Base-by-base conservation (phyloP, 2,113 vertebrate genomes). In the Phaethon lepturus region DNA sequence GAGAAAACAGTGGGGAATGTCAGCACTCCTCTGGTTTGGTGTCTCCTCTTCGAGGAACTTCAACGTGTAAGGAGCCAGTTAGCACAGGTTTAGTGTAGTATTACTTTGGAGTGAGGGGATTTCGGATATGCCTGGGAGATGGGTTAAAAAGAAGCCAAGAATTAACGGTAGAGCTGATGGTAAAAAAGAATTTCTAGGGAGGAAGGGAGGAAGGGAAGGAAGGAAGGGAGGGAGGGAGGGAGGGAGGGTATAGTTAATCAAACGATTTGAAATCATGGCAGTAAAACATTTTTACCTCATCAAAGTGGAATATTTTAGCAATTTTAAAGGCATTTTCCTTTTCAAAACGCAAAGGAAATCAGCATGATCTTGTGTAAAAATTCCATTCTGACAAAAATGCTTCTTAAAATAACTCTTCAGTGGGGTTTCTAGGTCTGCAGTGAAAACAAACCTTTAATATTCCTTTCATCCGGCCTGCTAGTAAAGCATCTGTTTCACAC, bases 291-390 rank as follows among this genome's bases (percentile, higher is more conserved):
- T 80, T 89, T 66, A 20, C 25, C 20, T 91, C 8, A 40, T 35
- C 1, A 1, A 69, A 77, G 10, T 33, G 28, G 31, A 35, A 60
- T 0, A 0, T 44, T 71, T 72, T 52, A 56, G 12, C 11, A 49
- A 33, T 75, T 91, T 92, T 7, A 76, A 82, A 75, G 29, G 6
- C 29, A 86, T 68, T 92, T 91, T 68, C 11, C 10, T 33, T 74
- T 81, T 55, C 31, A 63, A 74, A 52, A 64, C 4, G 2, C 82
- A 59, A 90, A 15, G 23, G 14, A 93, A 84, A 63, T 19, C 31
- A 74, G 23, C 7, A 75, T 13, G 19, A 45, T 10, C 22, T 50
- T 35, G 63, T 19, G 28, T 22, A 66, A 85, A 86, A 75, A 42
- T 1, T 44, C 16, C 15, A 7, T 77, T 89, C 25, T 69, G 35